Conservation (phyloP, 2,113 vertebrate genomes). For the Pollimyrus isidori region DNA sequence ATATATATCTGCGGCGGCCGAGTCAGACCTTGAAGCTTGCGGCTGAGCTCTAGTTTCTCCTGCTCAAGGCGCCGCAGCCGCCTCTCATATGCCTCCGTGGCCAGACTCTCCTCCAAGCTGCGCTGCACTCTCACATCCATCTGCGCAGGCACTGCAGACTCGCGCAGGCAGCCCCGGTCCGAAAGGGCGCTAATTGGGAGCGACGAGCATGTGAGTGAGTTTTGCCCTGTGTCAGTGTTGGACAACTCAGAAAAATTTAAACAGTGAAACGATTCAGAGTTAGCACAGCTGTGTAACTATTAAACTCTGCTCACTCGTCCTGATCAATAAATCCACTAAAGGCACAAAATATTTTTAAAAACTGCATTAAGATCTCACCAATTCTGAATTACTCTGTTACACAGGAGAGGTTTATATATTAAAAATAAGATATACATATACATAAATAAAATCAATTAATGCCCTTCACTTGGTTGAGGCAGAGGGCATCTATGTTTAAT, state of each 20-base stretch:
- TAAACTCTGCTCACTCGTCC: not conserved
- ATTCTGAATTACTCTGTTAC: not conserved
- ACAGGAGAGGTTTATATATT: not conserved
- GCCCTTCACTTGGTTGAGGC: not conserved
- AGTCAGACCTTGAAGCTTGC: slow-evolving; percentile 85
- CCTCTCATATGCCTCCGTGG: slow-evolving; percentile 89
- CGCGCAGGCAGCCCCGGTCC: slow-evolving; percentile 80
- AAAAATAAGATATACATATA: not conserved
- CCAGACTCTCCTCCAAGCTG: slow-evolving; percentile 83
- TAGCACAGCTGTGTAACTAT: not conserved
- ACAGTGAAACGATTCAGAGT: not conserved
- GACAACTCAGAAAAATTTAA: not conserved
- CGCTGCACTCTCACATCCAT: slow-evolving; percentile 77
- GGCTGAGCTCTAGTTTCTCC: slow-evolving; percentile 88
- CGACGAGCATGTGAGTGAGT: not conserved
- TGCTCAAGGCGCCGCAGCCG: slow-evolving; percentile 90
- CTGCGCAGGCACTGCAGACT: slow-evolving; percentile 64
- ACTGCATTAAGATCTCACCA: not conserved
- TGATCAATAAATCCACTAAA: not conserved
- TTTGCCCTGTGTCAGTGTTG: not conserved
- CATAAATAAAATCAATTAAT: not conserved
- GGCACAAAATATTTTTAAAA: not conserved
- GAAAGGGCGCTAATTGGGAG: slow-evolving; percentile 69
- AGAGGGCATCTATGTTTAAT: not conserved
- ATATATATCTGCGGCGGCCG: not conserved